These are phyloP conservation scores for Morus bassanus DNA, from an alignment of 2,797 vertebrate genomes.

Conservation along the genomic window DNA sequence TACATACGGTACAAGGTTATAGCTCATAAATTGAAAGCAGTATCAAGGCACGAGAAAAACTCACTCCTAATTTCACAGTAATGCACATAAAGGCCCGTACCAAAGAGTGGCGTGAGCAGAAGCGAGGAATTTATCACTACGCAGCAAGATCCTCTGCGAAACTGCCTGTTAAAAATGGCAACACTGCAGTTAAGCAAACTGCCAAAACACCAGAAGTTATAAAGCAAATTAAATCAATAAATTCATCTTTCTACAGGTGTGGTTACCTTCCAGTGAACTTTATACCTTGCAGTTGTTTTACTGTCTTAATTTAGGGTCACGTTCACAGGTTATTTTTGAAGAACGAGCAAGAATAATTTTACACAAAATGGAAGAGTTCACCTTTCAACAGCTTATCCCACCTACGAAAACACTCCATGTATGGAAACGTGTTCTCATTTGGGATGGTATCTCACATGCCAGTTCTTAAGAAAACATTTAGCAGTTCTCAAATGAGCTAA, in stretches of 20 bases:
- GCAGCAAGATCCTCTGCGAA: background rate
- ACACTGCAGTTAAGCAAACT: background rate
- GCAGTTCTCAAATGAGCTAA: background rate
- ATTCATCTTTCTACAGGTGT: background rate
- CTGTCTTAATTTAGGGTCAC: background rate
- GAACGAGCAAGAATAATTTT: background rate
- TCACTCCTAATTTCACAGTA: background rate
- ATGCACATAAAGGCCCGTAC: background rate
- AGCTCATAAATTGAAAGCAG: background rate
- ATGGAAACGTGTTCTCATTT: background rate
- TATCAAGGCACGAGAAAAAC: background rate
- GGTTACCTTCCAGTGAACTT: background rate
- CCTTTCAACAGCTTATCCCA: background rate
- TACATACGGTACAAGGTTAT: background rate
- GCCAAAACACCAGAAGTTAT: background rate
- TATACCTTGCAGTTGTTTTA: background rate
- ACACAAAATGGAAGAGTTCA: background rate
- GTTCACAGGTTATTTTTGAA: background rate
- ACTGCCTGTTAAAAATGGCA: background rate
- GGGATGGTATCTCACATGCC: background rate
- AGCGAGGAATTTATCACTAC: background rate
- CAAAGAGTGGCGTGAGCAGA: background rate
- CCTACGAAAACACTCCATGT: background rate
- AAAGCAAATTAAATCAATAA: background rate
- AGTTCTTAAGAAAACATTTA: background rate